A percentile compares a stretch with the other conserved stretches of the same genome.
Conservation (phyloP, 2,113 vertebrate genomes). For the Alosa alosa region DNA sequence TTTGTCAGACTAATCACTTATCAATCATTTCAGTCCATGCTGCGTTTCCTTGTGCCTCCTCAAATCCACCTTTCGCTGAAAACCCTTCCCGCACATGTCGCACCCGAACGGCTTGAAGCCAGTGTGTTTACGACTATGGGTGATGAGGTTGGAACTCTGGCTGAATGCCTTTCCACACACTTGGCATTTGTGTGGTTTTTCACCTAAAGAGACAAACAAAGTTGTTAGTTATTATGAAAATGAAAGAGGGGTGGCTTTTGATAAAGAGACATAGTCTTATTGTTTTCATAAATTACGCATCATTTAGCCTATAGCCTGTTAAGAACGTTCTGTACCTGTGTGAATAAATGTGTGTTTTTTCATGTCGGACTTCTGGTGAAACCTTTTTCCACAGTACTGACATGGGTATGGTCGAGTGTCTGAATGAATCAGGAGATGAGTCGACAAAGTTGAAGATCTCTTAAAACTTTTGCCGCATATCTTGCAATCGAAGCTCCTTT, state of each 20-base stretch:
- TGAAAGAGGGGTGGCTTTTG: background rate
- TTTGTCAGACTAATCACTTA: background rate
- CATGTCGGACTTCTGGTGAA: slow-evolving; percentile 99
- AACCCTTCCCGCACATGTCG: slow-evolving; percentile 94
- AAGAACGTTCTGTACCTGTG: slow-evolving; percentile 73
- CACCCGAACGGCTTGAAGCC: slow-evolving; percentile 98
- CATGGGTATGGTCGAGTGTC: slow-evolving; percentile 96
- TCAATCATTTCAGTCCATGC: slow-evolving; percentile 87
- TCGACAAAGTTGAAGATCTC: slow-evolving; percentile 93
- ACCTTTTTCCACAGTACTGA: slow-evolving; percentile 96
- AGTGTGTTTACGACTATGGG: slow-evolving; percentile 97
- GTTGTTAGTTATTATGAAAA: background rate
- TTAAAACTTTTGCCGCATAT: slow-evolving; percentile 98
- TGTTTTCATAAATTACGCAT: too few species aligned
- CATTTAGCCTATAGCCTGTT: too few species aligned
- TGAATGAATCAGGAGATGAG: slow-evolving; percentile 95
- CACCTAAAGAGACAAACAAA: slow-evolving; percentile 72
- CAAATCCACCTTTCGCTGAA: slow-evolving; percentile 96
- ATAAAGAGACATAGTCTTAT: background rate
- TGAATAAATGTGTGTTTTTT: slow-evolving; percentile 99
- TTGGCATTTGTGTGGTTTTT: slow-evolving; percentile 98
- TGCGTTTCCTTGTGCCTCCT: slow-evolving; percentile 94
- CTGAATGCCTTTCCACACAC: slow-evolving; percentile 99
- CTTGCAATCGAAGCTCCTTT: slow-evolving; percentile 98
- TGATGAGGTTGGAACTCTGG: slow-evolving; percentile 99